Conservation (phyloP, 1,140 invertebrate species). For the Chelonus insularis region DNA sequence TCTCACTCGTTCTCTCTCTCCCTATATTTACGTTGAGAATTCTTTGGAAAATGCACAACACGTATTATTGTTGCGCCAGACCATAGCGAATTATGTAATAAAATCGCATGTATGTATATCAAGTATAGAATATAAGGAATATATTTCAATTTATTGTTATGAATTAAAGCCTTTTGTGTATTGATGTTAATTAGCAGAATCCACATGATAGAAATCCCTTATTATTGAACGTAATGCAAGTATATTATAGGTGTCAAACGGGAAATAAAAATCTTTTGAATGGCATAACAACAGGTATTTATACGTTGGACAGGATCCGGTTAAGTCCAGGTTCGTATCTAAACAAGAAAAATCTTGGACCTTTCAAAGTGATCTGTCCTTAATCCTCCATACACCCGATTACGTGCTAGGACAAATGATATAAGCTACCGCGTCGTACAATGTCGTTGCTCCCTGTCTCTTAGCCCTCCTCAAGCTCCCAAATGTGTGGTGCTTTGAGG, state of each 20-base stretch:
- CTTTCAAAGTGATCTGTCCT: constrained; percentile 6
- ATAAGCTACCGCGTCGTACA: neutral
- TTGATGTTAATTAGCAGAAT: neutral
- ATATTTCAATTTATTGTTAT: neutral
- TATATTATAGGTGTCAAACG: too few species aligned
- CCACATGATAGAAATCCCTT: too few species aligned
- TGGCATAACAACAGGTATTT: neutral
- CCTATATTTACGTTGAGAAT: neutral
- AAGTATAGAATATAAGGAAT: neutral
- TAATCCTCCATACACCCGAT: constrained; percentile 16
- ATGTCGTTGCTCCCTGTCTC: neutral
- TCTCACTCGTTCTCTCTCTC: neutral
- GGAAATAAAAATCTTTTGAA: too few species aligned
- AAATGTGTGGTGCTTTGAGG: neutral
- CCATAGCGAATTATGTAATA: too few species aligned
- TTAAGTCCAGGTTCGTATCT: neutral
- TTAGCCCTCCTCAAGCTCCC: neutral
- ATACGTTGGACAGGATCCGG: too few species aligned
- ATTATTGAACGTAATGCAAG: too few species aligned
- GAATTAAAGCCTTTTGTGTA: neutral
- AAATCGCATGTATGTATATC: too few species aligned
- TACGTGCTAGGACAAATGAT: constrained; percentile 23
- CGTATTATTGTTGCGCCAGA: too few species aligned
- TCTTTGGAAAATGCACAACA: too few species aligned
- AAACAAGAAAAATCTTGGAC: constrained; percentile 8